phyloP scores from a whole-genome alignment of 2,888 invertebrate genomes.

The Stomorhina lunata region DNA sequence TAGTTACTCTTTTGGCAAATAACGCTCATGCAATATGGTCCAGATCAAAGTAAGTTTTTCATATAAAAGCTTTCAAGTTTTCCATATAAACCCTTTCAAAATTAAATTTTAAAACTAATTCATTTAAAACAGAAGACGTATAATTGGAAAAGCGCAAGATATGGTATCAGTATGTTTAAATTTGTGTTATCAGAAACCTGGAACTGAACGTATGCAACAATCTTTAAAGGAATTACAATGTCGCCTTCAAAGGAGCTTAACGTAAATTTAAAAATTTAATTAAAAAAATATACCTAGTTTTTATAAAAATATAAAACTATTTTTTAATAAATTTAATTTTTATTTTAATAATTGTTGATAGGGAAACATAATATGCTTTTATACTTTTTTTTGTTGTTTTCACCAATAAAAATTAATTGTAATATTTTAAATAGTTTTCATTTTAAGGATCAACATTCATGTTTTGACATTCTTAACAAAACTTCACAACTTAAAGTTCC shows the following conservation, averaged over 20 bases:
- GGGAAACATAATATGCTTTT: background rate
- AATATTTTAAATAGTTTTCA: background rate
- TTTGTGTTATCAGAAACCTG: slow-evolving; percentile 88
- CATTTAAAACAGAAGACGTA: slow-evolving; percentile 82
- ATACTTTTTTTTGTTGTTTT: background rate
- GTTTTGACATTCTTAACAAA: too few species aligned
- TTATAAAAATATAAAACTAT: background rate
- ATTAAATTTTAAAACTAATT: background rate
- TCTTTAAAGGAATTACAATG: slow-evolving; percentile 80
- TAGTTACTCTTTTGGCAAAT: slow-evolving; percentile 86
- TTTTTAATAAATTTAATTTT: background rate
- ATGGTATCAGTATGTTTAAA: slow-evolving; percentile 88
- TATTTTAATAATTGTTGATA: background rate
- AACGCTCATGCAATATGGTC: slow-evolving; percentile 83
- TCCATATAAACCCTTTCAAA: background rate
- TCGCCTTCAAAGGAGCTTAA: slow-evolving; percentile 74
- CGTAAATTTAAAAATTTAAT: slow-evolving; percentile 49
- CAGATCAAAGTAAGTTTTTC: slow-evolving; percentile 76
- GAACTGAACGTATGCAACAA: slow-evolving; percentile 83
- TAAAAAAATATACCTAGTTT: too few species aligned
- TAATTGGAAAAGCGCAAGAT: slow-evolving; percentile 87
- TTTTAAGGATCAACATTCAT: too few species aligned
- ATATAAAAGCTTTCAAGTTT: slow-evolving; percentile 1
- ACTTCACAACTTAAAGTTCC: too few species aligned
- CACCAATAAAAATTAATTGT: background rate